Evolutionary conservation across 2,888 invertebrate species (phyloP).

Genomic region (Lathronympha strigana): DNA sequence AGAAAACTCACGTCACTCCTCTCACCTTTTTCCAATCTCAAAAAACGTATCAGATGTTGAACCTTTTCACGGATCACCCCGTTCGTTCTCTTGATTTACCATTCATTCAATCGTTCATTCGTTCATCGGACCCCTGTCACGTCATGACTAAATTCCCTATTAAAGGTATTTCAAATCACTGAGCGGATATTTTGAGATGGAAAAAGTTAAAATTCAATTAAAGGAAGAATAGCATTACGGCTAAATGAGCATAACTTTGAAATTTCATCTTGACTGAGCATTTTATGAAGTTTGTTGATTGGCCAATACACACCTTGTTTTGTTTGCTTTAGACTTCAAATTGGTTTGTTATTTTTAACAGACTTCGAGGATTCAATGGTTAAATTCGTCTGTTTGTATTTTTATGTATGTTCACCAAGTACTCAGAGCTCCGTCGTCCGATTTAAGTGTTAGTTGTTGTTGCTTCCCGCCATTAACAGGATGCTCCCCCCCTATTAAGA

Average conservation of each 20-base stretch:
- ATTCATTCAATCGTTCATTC: slow-evolving; percentile 16
- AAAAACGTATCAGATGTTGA: slow-evolving; percentile 11
- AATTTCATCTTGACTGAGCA: slow-evolving; percentile 12
- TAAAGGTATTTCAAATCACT: slow-evolving; percentile 18
- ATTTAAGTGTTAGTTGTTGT: too few species aligned
- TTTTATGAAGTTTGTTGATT: slow-evolving; percentile 3
- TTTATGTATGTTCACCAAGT: too few species aligned
- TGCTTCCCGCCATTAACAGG: too few species aligned
- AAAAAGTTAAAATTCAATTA: slow-evolving; percentile 23
- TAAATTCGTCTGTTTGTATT: too few species aligned
- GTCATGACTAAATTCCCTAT: slow-evolving; percentile 8
- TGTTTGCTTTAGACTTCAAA: not conserved
- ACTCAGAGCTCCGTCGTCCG: too few species aligned
- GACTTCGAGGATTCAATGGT: too few species aligned
- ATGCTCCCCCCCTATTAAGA: too few species aligned
- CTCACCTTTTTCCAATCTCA: slow-evolving; percentile 2
- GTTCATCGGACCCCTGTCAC: slow-evolving; percentile 13
- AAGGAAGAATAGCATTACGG: slow-evolving; percentile 28
- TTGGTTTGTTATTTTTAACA: not conserved
- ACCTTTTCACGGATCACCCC: not conserved
- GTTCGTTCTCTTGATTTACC: slow-evolving; percentile 12
- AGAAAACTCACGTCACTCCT: slow-evolving; percentile 9
- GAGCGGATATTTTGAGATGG: slow-evolving; percentile 18
- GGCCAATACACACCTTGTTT: not conserved
- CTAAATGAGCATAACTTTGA: slow-evolving; percentile 23